Percentiles rank a stretch among this genome's conserved stretches.
phyloP scores from a whole-genome alignment of 2,888 invertebrate species.

The Trimorus sp. region DNA sequence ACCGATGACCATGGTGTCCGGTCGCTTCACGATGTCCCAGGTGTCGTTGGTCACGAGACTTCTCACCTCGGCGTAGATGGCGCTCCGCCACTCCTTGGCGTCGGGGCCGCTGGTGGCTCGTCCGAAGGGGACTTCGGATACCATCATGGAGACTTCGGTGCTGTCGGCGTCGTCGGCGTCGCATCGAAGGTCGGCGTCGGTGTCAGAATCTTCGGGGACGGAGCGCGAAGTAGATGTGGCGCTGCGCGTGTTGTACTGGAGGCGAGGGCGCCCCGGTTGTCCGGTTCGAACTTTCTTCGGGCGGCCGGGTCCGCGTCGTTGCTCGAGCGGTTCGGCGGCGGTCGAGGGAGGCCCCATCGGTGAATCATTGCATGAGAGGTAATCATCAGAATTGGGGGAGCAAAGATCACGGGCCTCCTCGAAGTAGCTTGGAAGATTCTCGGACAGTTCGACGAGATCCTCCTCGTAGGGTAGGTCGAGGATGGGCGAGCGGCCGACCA shows the following conservation, averaged over 20 bases:
- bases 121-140: slow-evolving; percentile 4
- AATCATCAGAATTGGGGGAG: not conserved
- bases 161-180: not conserved
- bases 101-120: slow-evolving; percentile 12
- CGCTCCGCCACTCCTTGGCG: slow-evolving; percentile 9
- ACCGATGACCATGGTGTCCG: not conserved
- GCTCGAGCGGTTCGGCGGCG: not conserved
- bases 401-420: not conserved
- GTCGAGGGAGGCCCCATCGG: not conserved
- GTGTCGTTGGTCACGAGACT: slow-evolving; percentile 14
- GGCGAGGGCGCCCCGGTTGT: not conserved
- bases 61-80: slow-evolving; percentile 22
- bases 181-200: not conserved
- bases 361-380: not conserved
- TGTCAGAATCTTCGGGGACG: not conserved
- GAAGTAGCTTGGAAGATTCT: not conserved
- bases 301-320: not conserved
- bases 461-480: not conserved
- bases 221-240: not conserved
- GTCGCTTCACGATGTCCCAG: slow-evolving; percentile 12
- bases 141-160: not conserved
- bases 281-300: slow-evolving; percentile 8
- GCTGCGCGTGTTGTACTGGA: not conserved
- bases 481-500: not conserved
- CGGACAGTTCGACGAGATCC: not conserved